Evolutionary conservation across 2,888 invertebrate species (phyloP).

Genomic region (Allygus modestus): DNA sequence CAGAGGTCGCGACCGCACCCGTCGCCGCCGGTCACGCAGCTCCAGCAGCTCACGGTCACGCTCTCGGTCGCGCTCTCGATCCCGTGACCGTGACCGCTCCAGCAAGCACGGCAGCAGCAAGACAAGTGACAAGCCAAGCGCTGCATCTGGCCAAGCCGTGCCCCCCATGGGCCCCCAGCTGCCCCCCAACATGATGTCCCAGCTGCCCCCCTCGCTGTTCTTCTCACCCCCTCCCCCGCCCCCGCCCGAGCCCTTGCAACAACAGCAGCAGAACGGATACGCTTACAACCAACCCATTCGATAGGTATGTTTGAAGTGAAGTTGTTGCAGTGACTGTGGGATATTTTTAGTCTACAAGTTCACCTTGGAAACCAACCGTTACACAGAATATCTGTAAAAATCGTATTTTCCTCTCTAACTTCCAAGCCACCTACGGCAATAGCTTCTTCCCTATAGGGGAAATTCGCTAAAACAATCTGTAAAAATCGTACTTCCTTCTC

Average conservation of each 20-base stretch:
- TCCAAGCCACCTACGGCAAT: too few species aligned
- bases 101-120: constrained; percentile 6
- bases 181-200: constrained; percentile 35
- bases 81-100: constrained; percentile 22
- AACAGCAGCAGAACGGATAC: constrained; percentile 41
- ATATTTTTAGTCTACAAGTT: too few species aligned
- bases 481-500: too few species aligned
- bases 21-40: constrained; percentile 43
- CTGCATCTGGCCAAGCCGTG: neutral
- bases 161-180: constrained; percentile 55
- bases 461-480: too few species aligned
- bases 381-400: too few species aligned
- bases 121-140: neutral
- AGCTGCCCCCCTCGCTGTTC: constrained; percentile 53
- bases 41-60: constrained; percentile 48
- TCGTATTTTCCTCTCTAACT: too few species aligned
- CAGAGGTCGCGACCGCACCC: neutral
- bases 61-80: constrained; percentile 16
- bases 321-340: too few species aligned
- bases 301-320: constrained; percentile 12
- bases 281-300: constrained; percentile 18
- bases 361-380: too few species aligned
- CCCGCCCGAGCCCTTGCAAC: constrained; percentile 46
- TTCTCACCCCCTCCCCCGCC: constrained; percentile 59
- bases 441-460: too few species aligned